Conservation (phyloP, 2,797 vertebrate species). For the Triplophysa yarkandensis region DNA sequence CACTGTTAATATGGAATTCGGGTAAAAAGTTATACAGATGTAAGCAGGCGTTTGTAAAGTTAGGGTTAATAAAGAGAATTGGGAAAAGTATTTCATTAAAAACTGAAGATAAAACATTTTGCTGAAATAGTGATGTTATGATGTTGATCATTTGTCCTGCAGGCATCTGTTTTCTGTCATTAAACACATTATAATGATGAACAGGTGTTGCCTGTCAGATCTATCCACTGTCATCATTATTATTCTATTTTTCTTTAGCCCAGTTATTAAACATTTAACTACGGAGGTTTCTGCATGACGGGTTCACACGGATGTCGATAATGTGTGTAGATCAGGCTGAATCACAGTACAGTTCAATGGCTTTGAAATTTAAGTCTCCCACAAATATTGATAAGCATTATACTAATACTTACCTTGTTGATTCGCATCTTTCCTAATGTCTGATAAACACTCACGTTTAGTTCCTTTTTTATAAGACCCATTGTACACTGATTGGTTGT, state of each 20-base stretch:
- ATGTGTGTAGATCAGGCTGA: neutral
- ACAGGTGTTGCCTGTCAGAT: slow-evolving; percentile 32
- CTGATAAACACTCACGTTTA: too few relatives aligned
- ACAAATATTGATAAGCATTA: too few relatives aligned
- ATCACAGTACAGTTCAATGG: neutral
- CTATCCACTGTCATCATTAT: slow-evolving; percentile 29
- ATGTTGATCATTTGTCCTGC: slow-evolving; percentile 6
- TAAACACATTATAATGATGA: slow-evolving; percentile 21
- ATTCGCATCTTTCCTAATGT: too few relatives aligned
- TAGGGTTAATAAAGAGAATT: too few relatives aligned
- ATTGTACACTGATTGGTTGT: too few relatives aligned
- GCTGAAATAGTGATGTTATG: neutral
- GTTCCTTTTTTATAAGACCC: too few relatives aligned
- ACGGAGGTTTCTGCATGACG: neutral
- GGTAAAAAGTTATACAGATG: neutral
- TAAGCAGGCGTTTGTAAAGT: too few relatives aligned
- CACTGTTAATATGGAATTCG: neutral
- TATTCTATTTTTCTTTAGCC: neutral
- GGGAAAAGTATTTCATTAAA: neutral
- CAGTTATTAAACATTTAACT: slow-evolving; percentile 14
- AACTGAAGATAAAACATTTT: neutral
- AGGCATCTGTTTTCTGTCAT: slow-evolving; percentile 20
- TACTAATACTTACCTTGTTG: too few relatives aligned
- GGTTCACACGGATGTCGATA: neutral
- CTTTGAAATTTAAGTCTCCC: neutral